phyloP scores from a whole-genome alignment of 2,113 vertebrate species.

The Antigone vipio region DNA sequence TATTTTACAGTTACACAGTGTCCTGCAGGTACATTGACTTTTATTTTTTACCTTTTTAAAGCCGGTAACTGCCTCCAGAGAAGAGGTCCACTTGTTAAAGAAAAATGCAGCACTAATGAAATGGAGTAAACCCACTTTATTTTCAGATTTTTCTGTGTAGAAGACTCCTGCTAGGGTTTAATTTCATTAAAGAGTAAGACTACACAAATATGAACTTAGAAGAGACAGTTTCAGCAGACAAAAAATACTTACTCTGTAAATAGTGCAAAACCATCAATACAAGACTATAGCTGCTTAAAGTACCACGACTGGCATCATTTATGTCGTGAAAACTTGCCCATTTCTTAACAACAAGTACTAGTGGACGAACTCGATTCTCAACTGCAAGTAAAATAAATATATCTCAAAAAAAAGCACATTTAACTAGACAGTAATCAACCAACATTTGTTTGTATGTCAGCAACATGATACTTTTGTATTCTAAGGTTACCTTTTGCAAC shows the following conservation, averaged over 20 bases:
- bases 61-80: not conserved
- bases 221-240: not conserved
- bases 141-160: not conserved
- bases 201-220: not conserved
- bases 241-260: slow-evolving; percentile 92
- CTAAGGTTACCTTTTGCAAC: not conserved
- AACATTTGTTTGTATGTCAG: not conserved
- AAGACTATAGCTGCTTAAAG: slow-evolving; percentile 94
- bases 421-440: not conserved
- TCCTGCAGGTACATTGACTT: not conserved
- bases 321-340: slow-evolving; percentile 90
- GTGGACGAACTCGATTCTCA: slow-evolving; percentile 89
- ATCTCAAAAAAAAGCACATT: not conserved
- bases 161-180: not conserved
- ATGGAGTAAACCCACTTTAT: not conserved
- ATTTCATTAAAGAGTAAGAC: not conserved
- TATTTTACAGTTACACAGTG: not conserved
- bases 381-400: slow-evolving; percentile 78
- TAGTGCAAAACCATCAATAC: slow-evolving; percentile 97
- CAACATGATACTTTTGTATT: not conserved
- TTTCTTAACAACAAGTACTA: slow-evolving; percentile 92
- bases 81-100: not conserved
- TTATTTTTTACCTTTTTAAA: not conserved
- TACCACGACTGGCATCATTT: slow-evolving; percentile 97
- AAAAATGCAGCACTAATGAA: not conserved